Conservation (phyloP, 2,888 invertebrate species). For the Phengaris arion region DNA sequence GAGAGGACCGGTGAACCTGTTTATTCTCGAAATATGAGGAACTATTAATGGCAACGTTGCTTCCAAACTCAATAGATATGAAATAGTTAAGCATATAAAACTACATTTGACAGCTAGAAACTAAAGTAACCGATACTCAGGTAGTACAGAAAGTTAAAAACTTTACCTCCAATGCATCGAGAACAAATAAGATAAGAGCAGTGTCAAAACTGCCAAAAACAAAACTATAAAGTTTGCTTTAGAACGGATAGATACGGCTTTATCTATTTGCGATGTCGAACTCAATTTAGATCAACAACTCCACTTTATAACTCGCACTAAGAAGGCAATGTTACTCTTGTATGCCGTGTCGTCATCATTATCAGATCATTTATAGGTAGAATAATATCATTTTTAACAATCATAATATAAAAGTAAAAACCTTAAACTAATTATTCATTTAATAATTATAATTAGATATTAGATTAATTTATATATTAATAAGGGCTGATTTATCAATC, state of each 20-base stretch:
- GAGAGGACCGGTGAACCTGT: constrained; percentile 21
- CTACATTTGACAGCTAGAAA: constrained; percentile 53
- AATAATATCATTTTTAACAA: no score
- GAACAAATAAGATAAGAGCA: constrained; percentile 77
- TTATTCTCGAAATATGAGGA: no score
- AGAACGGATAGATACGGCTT: constrained; percentile 73
- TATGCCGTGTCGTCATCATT: background rate
- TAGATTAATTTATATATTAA: no score
- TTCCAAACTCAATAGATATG: background rate
- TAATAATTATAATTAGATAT: no score
- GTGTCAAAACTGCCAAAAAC: constrained; percentile 80
- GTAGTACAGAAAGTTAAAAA: constrained; percentile 70
- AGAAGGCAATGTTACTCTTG: background rate
- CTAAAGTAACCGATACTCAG: constrained; percentile 63
- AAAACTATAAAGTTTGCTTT: constrained; percentile 79
- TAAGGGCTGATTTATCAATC: no score
- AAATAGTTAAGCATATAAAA: constrained; percentile 31
- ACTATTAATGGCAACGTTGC: background rate
- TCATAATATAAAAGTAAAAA: no score
- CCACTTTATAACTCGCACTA: constrained; percentile 52
- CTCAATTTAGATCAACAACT: constrained; percentile 67
- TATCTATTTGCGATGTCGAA: constrained; percentile 76
- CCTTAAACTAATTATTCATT: no score
- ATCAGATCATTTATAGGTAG: background rate
- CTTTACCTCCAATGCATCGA: constrained; percentile 69